Base-by-base conservation (phyloP, 2,113 vertebrate species). In the Xyliphius kryptos region DNA sequence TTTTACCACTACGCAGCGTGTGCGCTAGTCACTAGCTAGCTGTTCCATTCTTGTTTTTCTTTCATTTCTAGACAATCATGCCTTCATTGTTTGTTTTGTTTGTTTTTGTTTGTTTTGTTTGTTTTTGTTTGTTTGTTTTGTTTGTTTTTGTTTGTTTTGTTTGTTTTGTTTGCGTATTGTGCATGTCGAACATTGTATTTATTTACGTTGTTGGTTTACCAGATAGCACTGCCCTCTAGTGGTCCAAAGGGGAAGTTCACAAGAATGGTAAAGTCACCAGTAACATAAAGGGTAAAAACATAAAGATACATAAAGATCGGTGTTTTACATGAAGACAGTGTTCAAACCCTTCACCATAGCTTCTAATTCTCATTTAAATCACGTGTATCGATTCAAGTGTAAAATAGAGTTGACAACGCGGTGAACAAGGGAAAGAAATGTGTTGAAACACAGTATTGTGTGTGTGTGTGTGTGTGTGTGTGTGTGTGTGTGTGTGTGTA, bases 31-130 rank as follows among this genome's bases (percentile, higher is more conserved):
- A n/a, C n/a, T n/a, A 54, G 82, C 91, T 91, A 91, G 87, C 83
- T 87, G 67, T 84, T 91, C 91, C 87, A 80, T 91, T 86, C 79
- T 85, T 10, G 85, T 87, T 90, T 85, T 89, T 87, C n/a, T n/a
- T 89, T 95, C 90, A 83, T 92, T 92, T 95, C 94, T 97, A 76
- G 95, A 98, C 95, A 98, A 97, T 98, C 95, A 97, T 86, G 81
- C 86, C 87, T 85, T 84, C 78, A 80, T 84, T 88, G 81, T 81
- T 87, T n/a, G n/a, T n/a, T n/a, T n/a, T n/a, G n/a, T n/a, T n/a
- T n/a, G n/a, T n/a, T n/a, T n/a, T n/a, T n/a, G n/a, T n/a, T n/a
- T n/a, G n/a, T n/a, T n/a, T n/a, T n/a, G n/a, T n/a, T n/a, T n/a
- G n/a, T n/a, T n/a, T n/a, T n/a, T n/a, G n/a, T n/a, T n/a, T n/a